Evolutionary conservation across 2,888 invertebrate species (phyloP).

Genomic region (Tenthredo amoena): DNA sequence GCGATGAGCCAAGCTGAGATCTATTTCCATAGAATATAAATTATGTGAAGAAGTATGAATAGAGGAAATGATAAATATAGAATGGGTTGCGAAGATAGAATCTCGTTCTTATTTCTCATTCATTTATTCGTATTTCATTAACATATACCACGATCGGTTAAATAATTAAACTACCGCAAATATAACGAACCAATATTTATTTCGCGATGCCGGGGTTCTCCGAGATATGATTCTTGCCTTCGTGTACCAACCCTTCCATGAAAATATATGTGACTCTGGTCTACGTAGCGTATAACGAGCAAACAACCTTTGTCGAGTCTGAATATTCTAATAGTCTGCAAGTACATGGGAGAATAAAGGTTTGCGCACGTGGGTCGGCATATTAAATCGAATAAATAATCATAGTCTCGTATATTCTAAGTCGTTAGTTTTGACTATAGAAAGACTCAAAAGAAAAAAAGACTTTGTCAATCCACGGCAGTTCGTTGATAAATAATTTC

Average conservation of each 20-base stretch:
- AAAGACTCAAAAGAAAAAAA: neutral
- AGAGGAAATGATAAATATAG: neutral
- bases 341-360: neutral
- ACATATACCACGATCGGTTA: neutral
- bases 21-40: constrained; percentile 11
- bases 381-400: constrained; percentile 15
- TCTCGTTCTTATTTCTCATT: neutral
- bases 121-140: neutral
- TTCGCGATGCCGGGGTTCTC: neutral
- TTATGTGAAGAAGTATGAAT: neutral
- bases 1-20: neutral
- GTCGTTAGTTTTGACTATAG: neutral
- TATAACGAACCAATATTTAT: neutral
- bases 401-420: neutral
- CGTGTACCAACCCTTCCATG: constrained; percentile 3
- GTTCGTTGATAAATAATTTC: neutral
- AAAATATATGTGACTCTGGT: constrained; percentile 14
- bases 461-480: neutral
- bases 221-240: neutral
- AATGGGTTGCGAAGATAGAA: neutral
- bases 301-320: constrained; percentile 30
- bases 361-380: constrained; percentile 21
- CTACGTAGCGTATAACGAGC: constrained; percentile 11
- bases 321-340: neutral
- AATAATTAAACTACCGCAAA: neutral